phyloP scores from a whole-genome alignment of 2,113 vertebrate genomes.

The Psammodynastes pulverulentus region DNA sequence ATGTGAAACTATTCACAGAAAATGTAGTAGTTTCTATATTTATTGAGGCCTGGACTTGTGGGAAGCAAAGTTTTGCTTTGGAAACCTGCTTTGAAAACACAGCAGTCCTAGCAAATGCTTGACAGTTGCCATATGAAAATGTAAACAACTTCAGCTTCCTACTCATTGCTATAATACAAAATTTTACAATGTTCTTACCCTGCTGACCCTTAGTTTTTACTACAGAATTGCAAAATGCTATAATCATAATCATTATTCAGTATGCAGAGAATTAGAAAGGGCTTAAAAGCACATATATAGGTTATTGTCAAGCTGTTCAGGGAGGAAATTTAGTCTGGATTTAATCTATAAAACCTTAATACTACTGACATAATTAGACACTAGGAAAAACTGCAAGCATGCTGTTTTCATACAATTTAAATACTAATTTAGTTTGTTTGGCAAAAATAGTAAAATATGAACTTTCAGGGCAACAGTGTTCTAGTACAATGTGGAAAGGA shows the following conservation, averaged over 20 bases:
- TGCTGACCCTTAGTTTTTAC: constrained; percentile 7
- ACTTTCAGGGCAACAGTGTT: neutral
- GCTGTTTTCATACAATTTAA: constrained; percentile 20
- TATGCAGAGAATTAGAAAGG: constrained; percentile 14
- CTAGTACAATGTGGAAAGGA: neutral
- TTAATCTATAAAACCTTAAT: constrained; percentile 53
- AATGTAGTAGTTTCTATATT: neutral
- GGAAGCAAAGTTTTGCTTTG: neutral
- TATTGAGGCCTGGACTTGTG: neutral
- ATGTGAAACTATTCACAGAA: neutral
- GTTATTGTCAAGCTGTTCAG: constrained; percentile 41
- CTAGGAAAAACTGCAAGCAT: constrained; percentile 39
- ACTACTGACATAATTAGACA: constrained; percentile 45
- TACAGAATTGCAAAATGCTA: constrained; percentile 7
- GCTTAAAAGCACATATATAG: neutral
- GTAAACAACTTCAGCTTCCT: neutral
- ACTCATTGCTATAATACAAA: neutral
- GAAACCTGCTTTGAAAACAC: neutral
- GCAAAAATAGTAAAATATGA: constrained; percentile 26
- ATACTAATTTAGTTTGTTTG: constrained; percentile 19
- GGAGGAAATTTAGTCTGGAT: constrained; percentile 45
- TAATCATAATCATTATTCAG: constrained; percentile 29
- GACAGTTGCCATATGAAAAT: neutral
- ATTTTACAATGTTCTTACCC: neutral
- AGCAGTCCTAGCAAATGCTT: neutral